Percentiles rank a stretch among this genome's conserved stretches.
Evolutionary conservation across 2,797 vertebrate species (phyloP).

Genomic region (Anguilla obscura): DNA sequence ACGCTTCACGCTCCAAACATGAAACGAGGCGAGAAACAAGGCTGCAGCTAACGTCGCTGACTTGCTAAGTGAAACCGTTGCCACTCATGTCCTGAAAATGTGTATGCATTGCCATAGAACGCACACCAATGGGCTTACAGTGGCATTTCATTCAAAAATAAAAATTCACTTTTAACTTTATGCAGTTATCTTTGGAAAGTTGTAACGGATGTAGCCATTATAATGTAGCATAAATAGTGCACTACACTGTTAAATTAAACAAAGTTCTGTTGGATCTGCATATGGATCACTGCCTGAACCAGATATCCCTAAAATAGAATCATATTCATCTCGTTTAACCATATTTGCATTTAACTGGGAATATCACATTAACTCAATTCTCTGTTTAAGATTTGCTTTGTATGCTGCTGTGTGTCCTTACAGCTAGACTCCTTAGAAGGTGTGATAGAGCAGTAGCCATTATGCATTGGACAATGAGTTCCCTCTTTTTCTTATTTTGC

Average conservation of each 20-base stretch:
- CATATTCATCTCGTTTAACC: not conserved
- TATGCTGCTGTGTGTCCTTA: not conserved
- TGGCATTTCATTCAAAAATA: not conserved
- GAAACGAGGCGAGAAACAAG: not conserved
- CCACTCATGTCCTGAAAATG: not conserved
- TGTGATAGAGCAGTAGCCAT: not conserved
- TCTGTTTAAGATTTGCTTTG: not conserved
- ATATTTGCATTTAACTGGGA: not conserved
- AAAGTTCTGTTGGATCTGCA: not conserved
- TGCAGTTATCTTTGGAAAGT: not conserved
- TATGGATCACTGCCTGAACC: not conserved
- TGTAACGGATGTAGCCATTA: not conserved
- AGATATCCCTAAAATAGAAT: not conserved
- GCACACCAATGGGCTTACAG: not conserved
- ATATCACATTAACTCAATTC: not conserved
- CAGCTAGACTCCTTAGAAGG: not conserved
- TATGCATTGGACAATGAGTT: not conserved
- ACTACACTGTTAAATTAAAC: not conserved
- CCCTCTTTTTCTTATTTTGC: not conserved
- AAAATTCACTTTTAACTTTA: not conserved
- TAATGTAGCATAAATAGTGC: not conserved
- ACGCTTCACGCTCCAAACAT: not conserved
- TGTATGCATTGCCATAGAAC: not conserved
- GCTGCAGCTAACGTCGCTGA: not conserved
- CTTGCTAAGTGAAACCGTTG: not conserved